Base-by-base conservation (phyloP, 1,140 invertebrate species). In the Hormaphis cornu region DNA sequence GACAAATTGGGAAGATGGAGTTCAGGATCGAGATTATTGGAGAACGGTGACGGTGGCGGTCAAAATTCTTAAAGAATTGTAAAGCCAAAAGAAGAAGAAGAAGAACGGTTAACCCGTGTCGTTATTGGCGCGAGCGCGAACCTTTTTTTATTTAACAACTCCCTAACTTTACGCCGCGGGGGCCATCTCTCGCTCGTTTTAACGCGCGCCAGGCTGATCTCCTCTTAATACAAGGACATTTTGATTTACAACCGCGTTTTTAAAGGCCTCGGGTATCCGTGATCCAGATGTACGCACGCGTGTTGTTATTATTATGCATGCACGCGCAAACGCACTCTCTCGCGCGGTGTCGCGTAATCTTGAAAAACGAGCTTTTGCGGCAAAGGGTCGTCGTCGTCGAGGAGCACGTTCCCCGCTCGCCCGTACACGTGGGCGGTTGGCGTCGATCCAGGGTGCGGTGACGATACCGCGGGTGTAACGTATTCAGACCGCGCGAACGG, bases 401-500 rank as follows among this genome's bases (percentile, higher is more conserved):
- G 14, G 54, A 33, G 18, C 30, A 37, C 12, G 37, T 12, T 37
- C 33, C 16, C 18, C 5, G 53, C n/a, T n/a, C n/a, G 54, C 24
- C 37, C 54, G 40, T 58, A 58, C 37, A 58, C 33, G 35, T 40
- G 14, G 14, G 12, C 0, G 5, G 33, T 56, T 56, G 53, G 53
- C 53, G 18, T 2, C 18, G 18, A 37, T 56, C 53, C 53, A 56
- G 16, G 20, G 6, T 35, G 22, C 24, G 54, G 40, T 22, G 24
- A 58, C 54, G 35, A 35, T 58, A 58, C 24, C 20, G 14, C 18
- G n/a, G n/a, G n/a, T n/a, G 33, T 56, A 56, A 56, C 24, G 54
- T 58, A 58, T 58, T 58, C 54, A 58, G 40, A 58, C 40, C 54
- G 54, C 54, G 54, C 40, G 24, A 58, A n/a, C 20, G 54, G 24